Evolutionary conservation across 1,140 invertebrate species (phyloP).

Genomic region (Magallana gigas): DNA sequence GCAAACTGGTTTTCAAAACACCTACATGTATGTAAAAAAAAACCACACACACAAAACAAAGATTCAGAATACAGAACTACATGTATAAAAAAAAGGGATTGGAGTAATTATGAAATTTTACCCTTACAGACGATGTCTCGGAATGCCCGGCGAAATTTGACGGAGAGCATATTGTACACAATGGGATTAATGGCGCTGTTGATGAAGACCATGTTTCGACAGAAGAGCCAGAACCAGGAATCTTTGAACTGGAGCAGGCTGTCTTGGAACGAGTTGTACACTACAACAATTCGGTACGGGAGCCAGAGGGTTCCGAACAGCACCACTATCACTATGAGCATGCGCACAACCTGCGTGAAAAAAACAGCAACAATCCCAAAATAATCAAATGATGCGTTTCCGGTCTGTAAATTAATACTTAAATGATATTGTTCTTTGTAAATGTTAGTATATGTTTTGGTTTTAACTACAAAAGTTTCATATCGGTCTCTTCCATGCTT

Average conservation of each 20-base stretch:
- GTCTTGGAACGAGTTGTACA: conserved; percentile 83
- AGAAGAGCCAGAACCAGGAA: conserved; percentile 84
- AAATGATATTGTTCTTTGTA: no score
- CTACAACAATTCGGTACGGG: conserved; percentile 83
- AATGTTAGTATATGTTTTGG: no score
- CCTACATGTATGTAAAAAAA: neutral
- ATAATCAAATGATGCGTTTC: no score
- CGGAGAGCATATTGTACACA: conserved; percentile 83
- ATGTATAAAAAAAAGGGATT: no score
- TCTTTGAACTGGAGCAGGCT: conserved; percentile 80
- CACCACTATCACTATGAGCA: conserved; percentile 83
- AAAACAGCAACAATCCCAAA: neutral
- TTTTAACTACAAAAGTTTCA: no score
- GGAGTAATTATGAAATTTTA: conserved; percentile 44
- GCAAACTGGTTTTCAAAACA: neutral
- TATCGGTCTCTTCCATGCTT: no score
- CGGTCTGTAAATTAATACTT: no score
- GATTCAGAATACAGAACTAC: no score
- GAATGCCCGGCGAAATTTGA: conserved; percentile 83
- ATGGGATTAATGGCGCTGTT: conserved; percentile 85
- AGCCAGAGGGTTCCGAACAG: conserved; percentile 84
- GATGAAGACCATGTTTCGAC: conserved; percentile 84
- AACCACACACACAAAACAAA: no score
- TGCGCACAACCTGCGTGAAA: conserved; percentile 83
- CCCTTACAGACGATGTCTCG: conserved; percentile 70